Conservation (phyloP, 2,888 invertebrate species). For the Diloba caeruleocephala region DNA sequence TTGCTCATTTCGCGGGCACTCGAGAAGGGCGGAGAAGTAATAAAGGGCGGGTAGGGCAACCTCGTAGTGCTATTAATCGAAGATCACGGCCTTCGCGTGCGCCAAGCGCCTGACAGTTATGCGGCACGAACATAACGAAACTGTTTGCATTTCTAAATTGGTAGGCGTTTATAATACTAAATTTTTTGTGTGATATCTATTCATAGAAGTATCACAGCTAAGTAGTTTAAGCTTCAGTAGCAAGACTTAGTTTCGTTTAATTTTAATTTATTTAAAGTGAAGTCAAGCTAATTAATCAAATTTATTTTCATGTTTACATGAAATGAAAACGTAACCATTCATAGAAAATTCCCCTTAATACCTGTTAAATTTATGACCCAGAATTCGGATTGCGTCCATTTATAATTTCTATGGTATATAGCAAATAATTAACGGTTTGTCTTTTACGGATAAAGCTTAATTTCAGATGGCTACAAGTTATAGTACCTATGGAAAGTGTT, state of each 20-base stretch:
- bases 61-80: slow-evolving; percentile 76
- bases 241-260: no score
- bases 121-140: slow-evolving; percentile 71
- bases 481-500: no score
- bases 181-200: slow-evolving; percentile 23
- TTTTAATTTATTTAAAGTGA: no score
- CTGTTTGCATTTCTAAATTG: slow-evolving; percentile 70
- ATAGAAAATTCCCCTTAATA: no score
- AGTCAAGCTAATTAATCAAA: no score
- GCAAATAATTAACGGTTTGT: no score
- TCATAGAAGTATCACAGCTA: background rate
- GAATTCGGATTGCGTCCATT: no score
- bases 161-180: slow-evolving; percentile 69
- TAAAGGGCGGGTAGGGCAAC: slow-evolving; percentile 76
- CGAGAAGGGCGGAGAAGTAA: slow-evolving; percentile 72
- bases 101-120: slow-evolving; percentile 75
- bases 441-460: background rate
- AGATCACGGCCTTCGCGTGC: slow-evolving; percentile 84
- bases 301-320: no score
- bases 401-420: no score
- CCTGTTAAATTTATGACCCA: no score
- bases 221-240: background rate
- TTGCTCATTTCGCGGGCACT: slow-evolving; percentile 68
- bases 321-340: no score
- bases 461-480: background rate